Conservation (phyloP, 2,113 vertebrate species). For the Tachysurus vachellii region DNA sequence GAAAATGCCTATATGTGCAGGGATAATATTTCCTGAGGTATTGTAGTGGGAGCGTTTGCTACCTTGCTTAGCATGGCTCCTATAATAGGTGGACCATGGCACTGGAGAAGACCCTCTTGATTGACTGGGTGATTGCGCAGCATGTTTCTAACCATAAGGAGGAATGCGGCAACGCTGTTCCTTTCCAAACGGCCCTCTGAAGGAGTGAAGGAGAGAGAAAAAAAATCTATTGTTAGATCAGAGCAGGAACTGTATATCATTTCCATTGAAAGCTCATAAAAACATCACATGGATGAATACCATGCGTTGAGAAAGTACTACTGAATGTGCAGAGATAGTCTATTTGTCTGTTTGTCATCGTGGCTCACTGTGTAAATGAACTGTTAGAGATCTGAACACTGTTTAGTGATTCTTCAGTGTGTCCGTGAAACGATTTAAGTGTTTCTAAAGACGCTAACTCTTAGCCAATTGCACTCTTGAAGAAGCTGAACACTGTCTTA, state of each 20-base stretch:
- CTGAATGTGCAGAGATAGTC: neutral
- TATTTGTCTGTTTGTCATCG: neutral
- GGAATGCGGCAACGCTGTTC: constrained; percentile 88
- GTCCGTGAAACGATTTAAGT: neutral
- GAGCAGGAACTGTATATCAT: neutral
- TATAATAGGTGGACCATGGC: constrained; percentile 86
- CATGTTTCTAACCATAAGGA: constrained; percentile 93
- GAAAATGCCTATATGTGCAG: neutral
- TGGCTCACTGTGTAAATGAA: neutral
- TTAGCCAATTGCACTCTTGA: neutral
- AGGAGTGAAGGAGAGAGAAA: neutral
- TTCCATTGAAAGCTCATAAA: neutral
- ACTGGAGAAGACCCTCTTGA: constrained; percentile 91
- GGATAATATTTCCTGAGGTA: neutral
- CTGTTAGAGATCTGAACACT: neutral
- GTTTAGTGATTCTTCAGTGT: neutral
- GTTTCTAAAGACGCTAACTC: neutral
- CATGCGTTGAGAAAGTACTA: neutral
- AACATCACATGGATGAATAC: neutral
- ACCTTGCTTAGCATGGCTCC: constrained; percentile 92
- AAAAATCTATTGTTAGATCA: neutral
- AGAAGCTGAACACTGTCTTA: neutral
- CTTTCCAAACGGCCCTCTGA: constrained; percentile 87
- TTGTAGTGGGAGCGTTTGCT: neutral
- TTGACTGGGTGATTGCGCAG: constrained; percentile 84